phyloP scores from a whole-genome alignment of 2,113 vertebrate species.

The Malurus elegans region DNA sequence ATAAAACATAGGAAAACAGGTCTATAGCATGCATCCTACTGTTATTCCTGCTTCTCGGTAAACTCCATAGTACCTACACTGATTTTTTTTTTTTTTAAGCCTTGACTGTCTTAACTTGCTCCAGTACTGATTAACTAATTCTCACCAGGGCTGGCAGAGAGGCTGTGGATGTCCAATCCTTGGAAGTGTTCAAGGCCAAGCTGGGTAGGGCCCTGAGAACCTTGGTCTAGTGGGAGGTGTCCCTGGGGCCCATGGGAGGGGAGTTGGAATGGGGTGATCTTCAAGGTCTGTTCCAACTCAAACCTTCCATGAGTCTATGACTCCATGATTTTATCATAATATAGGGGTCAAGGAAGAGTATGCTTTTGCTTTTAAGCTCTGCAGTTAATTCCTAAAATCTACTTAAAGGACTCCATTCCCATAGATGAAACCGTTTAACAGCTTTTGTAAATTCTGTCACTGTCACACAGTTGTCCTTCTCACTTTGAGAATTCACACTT shows the following conservation, averaged over 20 bases:
- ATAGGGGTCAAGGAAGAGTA: accelerated
- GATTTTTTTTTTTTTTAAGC: neutral
- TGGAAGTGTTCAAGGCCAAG: neutral
- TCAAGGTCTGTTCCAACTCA: neutral
- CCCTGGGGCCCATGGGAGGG: neutral
- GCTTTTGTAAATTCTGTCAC: neutral
- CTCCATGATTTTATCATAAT: neutral
- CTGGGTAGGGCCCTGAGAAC: neutral
- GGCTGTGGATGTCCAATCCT: neutral
- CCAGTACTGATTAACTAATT: neutral
- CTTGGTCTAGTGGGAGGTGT: neutral
- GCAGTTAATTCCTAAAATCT: neutral
- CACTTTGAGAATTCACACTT: neutral
- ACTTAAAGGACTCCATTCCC: neutral
- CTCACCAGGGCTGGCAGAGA: neutral
- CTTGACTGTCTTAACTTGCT: neutral
- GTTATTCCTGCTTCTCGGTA: neutral
- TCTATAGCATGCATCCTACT: neutral
- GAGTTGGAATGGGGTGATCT: too few relatives aligned
- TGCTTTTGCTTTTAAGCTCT: neutral
- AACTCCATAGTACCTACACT: neutral
- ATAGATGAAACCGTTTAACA: neutral
- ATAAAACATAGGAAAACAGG: neutral
- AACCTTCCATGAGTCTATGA: neutral
- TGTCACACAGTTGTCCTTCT: neutral